Conservation (phyloP, 2,113 vertebrate species). For the Hipposideros armiger region DNA sequence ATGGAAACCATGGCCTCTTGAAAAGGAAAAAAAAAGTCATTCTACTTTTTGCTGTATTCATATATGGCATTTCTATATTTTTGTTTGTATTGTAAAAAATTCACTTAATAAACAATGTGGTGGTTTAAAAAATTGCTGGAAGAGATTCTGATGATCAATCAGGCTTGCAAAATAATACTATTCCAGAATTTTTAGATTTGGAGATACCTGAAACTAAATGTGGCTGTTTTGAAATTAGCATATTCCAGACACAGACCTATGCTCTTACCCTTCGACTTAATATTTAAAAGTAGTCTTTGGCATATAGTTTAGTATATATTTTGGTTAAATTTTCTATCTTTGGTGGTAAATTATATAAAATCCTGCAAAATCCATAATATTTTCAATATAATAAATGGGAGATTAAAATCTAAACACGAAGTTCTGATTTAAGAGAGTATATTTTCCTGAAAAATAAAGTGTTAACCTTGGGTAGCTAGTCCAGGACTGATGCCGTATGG, state of each 20-base stretch:
- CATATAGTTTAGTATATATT: neutral
- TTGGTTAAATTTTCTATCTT: neutral
- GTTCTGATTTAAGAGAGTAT: neutral
- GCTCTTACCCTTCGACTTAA: neutral
- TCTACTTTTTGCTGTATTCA: slow-evolving; percentile 95
- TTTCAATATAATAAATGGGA: neutral
- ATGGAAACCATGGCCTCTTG: slow-evolving; percentile 90
- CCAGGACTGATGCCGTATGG: neutral
- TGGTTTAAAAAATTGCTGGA: slow-evolving; percentile 85
- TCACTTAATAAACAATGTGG: slow-evolving; percentile 99
- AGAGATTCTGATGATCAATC: neutral
- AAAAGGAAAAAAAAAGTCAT: slow-evolving; percentile 88
- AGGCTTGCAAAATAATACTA: neutral
- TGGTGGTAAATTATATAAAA: neutral
- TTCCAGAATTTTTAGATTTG: neutral
- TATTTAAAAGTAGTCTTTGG: slow-evolving; percentile 17
- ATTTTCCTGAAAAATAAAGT: neutral
- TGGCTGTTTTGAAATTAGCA: slow-evolving; percentile 7
- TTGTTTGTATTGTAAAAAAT: slow-evolving; percentile 99
- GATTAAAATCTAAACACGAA: neutral
- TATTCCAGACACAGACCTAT: neutral
- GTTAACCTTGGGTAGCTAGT: neutral
- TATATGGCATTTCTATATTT: slow-evolving; percentile 97
- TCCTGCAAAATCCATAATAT: neutral
- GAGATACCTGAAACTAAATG: neutral